Conservation (phyloP, 2,113 vertebrate genomes). For the Turdus rufiventris region DNA sequence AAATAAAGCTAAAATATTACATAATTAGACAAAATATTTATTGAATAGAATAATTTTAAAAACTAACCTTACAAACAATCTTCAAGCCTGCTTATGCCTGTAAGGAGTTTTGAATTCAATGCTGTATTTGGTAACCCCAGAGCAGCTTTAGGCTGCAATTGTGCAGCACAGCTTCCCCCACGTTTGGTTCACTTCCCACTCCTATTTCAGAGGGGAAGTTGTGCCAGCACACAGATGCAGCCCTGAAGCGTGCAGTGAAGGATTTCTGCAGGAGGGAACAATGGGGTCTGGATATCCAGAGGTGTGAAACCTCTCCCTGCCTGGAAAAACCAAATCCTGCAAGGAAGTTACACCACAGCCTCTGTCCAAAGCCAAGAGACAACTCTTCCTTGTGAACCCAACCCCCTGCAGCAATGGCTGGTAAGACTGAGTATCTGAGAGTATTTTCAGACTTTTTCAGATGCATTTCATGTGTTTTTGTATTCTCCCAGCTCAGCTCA, state of each 20-base stretch:
- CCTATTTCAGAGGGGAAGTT: background rate
- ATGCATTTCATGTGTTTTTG: background rate
- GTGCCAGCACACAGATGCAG: background rate
- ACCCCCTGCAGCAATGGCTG: accelerated
- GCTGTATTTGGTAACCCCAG: background rate
- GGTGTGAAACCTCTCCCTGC: background rate
- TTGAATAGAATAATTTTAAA: background rate
- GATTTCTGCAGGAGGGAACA: accelerated
- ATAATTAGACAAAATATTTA: background rate
- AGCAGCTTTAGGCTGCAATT: background rate
- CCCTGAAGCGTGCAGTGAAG: accelerated
- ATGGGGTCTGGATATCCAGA: accelerated
- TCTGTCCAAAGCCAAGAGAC: background rate
- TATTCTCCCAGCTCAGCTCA: background rate
- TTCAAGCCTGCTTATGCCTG: background rate
- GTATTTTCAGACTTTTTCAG: background rate
- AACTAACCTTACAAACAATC: background rate
- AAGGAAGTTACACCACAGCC: background rate
- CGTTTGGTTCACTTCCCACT: background rate
- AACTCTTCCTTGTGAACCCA: background rate
- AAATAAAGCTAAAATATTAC: background rate
- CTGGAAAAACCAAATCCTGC: background rate
- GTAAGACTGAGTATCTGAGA: background rate
- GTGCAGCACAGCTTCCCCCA: background rate
- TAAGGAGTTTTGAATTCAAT: background rate